Conservation (phyloP, 2,797 vertebrate species). For the Eupleurogrammus muticus region DNA sequence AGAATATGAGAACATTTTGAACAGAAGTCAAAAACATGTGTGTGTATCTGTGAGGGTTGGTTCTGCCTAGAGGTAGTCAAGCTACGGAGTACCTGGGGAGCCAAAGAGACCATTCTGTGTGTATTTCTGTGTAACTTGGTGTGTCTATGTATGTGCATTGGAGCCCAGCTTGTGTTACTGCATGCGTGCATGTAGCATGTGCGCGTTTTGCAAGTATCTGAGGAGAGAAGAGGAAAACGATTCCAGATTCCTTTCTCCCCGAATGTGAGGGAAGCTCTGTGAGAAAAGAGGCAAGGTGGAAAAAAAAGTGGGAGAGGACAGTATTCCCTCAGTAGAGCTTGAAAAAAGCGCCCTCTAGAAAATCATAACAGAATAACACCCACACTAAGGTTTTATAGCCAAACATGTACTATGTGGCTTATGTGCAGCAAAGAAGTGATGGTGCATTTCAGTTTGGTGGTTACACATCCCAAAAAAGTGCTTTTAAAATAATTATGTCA, state of each 20-base stretch:
- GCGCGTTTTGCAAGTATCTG: constrained; percentile 48
- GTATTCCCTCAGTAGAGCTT: constrained; percentile 1
- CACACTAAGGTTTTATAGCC: neutral
- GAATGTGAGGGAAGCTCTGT: constrained; percentile 16
- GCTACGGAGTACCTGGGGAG: constrained; percentile 78
- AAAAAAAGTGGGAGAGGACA: constrained; percentile 4
- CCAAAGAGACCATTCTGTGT: constrained; percentile 80
- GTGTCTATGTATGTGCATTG: neutral
- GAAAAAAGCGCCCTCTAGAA: constrained; percentile 55
- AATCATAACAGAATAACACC: constrained; percentile 14
- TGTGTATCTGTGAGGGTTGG: neutral
- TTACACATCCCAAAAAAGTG: too few relatives aligned
- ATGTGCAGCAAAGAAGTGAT: neutral
- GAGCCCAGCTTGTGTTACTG: neutral
- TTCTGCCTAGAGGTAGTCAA: constrained; percentile 54
- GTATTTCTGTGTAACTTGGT: constrained; percentile 7
- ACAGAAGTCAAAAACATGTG: constrained; percentile 14
- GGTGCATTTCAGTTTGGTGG: neutral
- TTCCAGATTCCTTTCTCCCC: constrained; percentile 57
- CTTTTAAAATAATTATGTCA: too few relatives aligned
- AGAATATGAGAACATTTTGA: constrained; percentile 24
- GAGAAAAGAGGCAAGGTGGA: constrained; percentile 21
- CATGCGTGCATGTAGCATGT: neutral
- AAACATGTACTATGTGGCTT: neutral
- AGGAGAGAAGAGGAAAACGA: constrained; percentile 49